phyloP scores from a whole-genome alignment of 2,797 vertebrate genomes.

The Myotis myotis region DNA sequence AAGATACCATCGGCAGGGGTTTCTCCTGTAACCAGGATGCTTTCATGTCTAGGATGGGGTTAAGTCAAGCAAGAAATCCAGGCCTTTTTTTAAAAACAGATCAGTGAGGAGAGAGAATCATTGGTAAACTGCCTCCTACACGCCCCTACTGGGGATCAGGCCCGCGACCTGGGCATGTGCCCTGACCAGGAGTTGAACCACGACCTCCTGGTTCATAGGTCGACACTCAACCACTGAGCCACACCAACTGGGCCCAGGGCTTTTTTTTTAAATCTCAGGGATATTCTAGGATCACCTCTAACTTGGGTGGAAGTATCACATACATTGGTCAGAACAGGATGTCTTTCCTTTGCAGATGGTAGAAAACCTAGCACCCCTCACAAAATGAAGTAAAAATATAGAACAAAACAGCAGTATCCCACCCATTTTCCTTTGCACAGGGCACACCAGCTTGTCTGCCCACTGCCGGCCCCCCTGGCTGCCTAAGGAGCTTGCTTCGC shows the following conservation, averaged over 20 bases:
- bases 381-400: background rate
- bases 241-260: no score
- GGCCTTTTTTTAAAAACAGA: no score
- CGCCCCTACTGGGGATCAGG: no score
- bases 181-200: no score
- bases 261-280: background rate
- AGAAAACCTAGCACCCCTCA: background rate
- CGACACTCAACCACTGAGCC: no score
- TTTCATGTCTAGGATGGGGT: background rate
- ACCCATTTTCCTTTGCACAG: background rate
- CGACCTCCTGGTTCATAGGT: no score
- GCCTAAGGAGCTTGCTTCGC: background rate
- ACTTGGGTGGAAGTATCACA: background rate
- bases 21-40: background rate
- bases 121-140: no score
- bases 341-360: background rate
- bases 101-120: no score
- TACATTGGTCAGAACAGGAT: background rate
- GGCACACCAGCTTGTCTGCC: background rate
- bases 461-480: fast-evolving
- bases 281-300: background rate
- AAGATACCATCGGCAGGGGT: background rate
- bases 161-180: no score
- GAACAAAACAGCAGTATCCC: background rate
- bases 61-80: background rate